Evolutionary conservation across 37 sponge, comb jelly and placozoan species (phyloP).

Genomic region (Chondrilla cf. caribensis): DNA sequence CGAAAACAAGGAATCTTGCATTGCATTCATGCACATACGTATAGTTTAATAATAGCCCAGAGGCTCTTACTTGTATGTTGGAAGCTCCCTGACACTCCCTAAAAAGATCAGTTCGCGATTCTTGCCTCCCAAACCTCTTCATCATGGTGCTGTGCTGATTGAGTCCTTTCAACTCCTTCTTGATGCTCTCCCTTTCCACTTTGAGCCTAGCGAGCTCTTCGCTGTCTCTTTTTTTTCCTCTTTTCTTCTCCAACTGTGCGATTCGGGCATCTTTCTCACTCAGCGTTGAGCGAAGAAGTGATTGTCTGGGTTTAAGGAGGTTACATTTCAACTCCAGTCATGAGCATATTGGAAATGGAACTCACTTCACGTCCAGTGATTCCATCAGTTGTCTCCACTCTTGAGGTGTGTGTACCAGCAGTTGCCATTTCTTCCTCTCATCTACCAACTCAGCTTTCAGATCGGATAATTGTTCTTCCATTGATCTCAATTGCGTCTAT

Average conservation of each 20-base stretch:
- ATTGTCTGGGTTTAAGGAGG: not conserved
- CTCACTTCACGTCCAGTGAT: not conserved
- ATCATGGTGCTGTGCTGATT: not conserved
- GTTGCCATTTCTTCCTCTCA: not conserved
- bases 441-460: not conserved
- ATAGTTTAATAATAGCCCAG: no score
- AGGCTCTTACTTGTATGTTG: conserved; percentile 3
- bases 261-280: not conserved
- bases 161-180: not conserved
- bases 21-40: no score
- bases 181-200: conserved; percentile 1
- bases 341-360: not conserved
- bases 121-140: not conserved
- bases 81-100: not conserved
- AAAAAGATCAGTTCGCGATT: not conserved
- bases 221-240: not conserved
- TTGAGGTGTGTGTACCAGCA: not conserved
- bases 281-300: not conserved
- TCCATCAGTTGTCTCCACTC: not conserved
- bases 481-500: no score
- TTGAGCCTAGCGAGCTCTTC: not conserved
- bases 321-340: no score
- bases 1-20: no score
- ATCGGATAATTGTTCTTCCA: no score
- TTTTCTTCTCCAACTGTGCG: not conserved